Base-by-base conservation (phyloP, 2,113 vertebrate genomes). In the Nibea albiflora region DNA sequence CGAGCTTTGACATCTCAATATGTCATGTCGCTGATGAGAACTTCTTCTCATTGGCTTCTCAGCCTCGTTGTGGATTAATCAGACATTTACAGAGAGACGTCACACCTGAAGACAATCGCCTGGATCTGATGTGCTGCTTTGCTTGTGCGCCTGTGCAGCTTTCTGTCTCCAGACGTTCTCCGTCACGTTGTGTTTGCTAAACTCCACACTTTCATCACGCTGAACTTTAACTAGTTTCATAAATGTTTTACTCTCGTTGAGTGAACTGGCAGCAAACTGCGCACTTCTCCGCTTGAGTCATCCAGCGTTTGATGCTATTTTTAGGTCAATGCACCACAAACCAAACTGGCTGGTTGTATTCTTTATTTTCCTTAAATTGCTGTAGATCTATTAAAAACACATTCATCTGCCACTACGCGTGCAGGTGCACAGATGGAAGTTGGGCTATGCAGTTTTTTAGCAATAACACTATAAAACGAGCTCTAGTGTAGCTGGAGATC, bases 21-120 rank as follows among this genome's bases (percentile, higher is more conserved):
- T 73, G 76, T 75, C 65, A 3, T 22, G 54, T 65, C 76, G 65
- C 4, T 70, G 68, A 78, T 28, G 39, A 67, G 10, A 73, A 2
- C 62, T 68, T 54, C 12, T 47, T 74, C 49, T 74, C 75, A 67
- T 60, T 69, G 65, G 79, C 73, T 73, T 66, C 60, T 75, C 80
- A 0, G 57, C 28, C 69, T 80, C 47, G 70, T 79, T 73, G 69
- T 87, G 78, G 83, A 85, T 88, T 80, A 80, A 87, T 91, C 60
- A 72, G 58, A 8, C 6, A 15, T 92, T 85, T 84, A 85, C 83
- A 54, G 54, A 54, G 54, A 85, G 78, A 46, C 4, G 52, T 83
- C 76, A 74, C 7, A 73, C 61, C 69, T 62, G 63, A 74, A 84
- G 42, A 22, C 49, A 77, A 63, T 20, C 0, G 19, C 69, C 60